These are phyloP conservation scores for Alectoris magna DNA, from an alignment of 2,797 vertebrate species.

Conservation along the genomic window DNA sequence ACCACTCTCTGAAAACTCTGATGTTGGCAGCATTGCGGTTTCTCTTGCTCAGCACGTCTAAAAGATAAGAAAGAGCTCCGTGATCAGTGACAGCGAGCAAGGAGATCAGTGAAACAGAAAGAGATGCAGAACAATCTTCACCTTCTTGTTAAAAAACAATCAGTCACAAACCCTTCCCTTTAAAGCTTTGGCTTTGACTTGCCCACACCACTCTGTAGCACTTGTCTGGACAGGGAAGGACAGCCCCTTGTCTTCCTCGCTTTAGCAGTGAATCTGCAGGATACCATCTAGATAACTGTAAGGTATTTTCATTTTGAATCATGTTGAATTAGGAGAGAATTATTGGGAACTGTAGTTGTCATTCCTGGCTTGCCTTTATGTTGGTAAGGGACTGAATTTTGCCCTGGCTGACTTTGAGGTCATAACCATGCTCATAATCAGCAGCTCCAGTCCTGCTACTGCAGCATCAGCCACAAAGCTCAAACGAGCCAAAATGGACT, in stretches of 20 bases:
- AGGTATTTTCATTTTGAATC: neutral
- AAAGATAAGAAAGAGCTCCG: neutral
- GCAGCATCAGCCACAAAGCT: neutral
- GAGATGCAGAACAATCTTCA: neutral
- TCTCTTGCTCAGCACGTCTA: neutral
- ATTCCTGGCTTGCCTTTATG: neutral
- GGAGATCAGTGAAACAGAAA: neutral
- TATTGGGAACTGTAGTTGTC: neutral
- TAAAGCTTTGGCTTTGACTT: neutral
- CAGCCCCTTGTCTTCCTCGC: neutral
- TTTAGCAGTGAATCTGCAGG: neutral
- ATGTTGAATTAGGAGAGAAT: neutral
- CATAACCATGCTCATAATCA: neutral
- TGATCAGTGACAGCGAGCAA: neutral
- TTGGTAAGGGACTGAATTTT: neutral
- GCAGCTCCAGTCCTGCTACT: neutral
- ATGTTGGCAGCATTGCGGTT: fast-evolving
- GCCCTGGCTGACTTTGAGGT: neutral
- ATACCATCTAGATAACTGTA: too few species aligned
- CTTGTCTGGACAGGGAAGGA: neutral
- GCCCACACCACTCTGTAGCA: neutral
- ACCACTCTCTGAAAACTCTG: constrained; percentile 10
- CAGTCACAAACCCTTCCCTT: neutral
- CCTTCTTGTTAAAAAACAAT: neutral
- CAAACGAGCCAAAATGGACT: neutral